Base-by-base conservation (phyloP, 2,797 vertebrate genomes). In the Pogoniulus pusillus region DNA sequence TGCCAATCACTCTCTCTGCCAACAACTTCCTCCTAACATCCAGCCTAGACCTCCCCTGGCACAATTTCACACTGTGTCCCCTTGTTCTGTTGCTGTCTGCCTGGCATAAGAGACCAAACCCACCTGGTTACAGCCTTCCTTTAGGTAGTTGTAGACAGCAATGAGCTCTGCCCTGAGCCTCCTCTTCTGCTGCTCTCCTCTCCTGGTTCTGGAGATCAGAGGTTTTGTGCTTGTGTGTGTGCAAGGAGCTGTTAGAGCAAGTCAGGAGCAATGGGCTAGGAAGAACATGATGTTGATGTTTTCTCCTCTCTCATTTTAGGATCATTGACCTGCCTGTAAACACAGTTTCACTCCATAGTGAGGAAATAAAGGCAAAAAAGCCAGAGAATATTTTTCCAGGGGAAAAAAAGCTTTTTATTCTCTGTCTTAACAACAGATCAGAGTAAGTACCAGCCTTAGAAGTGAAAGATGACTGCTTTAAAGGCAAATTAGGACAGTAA, bases 261-360 rank as follows among this genome's bases (percentile, higher is more conserved):
- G 72, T 39, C 35, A 39, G 62, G 35, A 63, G n/a, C 27, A 62
- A 16, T 1, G 7, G 23, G 27, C 29, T 41, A 24, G 35, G 35
- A 39, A 26, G 32, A 53, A n/a, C 24, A 78, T 1, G 4, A 32
- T 45, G 49, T 16, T n/a, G 26, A 17, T 47, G 13, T 41, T 47
- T 58, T 54, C 65, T 71, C 59, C 45, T 72, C 65, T 24, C 17
- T 87, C 37, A 7, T 22, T 68, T 32, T 73, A n/a, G 49, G 24
- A 45, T 78, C 6, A 14, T 29, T 17, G 6, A 8, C 30, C 66
- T 64, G 27, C 19, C 14, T 65, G 15, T 76, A 75, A 64, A 60
- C 34, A 30, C 2, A n/a, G 41, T 15, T 62, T 51, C 0, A 0
- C 10, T 77, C 23, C 32, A 43, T 12, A 47, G 20, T 4, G 16